Evolutionary conservation across 2,888 invertebrate species (phyloP).

Genomic region (Lasioglossum malachurum): DNA sequence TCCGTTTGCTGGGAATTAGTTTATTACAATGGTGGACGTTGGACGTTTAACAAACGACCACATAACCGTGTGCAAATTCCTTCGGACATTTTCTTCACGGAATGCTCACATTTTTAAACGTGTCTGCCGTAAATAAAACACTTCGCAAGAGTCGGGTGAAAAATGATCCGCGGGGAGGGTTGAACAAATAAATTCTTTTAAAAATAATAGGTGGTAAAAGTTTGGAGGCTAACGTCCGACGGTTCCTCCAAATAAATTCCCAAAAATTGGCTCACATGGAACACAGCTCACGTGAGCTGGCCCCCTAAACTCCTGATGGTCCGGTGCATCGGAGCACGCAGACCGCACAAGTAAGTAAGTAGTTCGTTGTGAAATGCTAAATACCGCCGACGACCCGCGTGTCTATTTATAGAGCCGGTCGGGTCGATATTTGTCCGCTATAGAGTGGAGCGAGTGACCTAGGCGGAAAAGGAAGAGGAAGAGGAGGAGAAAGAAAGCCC

Average conservation of each 20-base stretch:
- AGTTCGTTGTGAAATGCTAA: constrained; percentile 77
- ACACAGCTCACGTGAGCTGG: not conserved
- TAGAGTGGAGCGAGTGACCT: constrained; percentile 47
- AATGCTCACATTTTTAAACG: not conserved
- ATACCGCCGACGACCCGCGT: constrained; percentile 73
- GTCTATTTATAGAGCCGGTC: constrained; percentile 77
- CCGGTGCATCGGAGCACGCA: constrained; percentile 41
- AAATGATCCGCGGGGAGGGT: too few species aligned
- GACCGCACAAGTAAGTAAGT: constrained; percentile 49
- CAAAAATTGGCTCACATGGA: not conserved
- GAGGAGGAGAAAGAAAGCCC: constrained; percentile 19
- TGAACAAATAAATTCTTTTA: too few species aligned
- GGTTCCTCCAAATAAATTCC: not conserved
- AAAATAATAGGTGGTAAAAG: too few species aligned
- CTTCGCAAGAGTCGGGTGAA: not conserved
- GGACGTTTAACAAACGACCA: not conserved
- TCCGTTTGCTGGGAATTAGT: constrained; percentile 26
- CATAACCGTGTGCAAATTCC: not conserved
- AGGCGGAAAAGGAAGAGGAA: not conserved
- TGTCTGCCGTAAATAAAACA: not conserved
- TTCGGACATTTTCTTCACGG: too few species aligned
- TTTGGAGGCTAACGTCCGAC: not conserved
- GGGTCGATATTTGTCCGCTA: constrained; percentile 76
- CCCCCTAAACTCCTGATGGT: not conserved
- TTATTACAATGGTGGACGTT: not conserved